Evolutionary conservation across 2,888 invertebrate genomes (phyloP).

Genomic region (Lycaena phlaeas): DNA sequence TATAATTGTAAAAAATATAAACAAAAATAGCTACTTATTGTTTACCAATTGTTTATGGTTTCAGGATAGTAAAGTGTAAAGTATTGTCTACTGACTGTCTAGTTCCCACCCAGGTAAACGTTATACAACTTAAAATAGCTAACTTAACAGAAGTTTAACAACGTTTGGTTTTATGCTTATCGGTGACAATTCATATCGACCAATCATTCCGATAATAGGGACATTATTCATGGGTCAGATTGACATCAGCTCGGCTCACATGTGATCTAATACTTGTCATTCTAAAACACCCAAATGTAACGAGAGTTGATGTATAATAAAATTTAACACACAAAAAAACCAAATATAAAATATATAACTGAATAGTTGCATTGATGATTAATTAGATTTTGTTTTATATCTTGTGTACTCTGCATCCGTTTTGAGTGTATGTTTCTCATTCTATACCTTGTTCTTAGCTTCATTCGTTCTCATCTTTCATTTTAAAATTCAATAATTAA

Average conservation of each 20-base stretch:
- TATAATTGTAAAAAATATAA: no score
- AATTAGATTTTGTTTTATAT: not conserved
- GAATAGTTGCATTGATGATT: not conserved
- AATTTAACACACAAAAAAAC: not conserved
- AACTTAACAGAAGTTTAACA: slow-evolving; percentile 3
- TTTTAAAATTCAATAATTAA: no score
- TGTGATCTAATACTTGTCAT: no score
- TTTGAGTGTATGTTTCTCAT: slow-evolving; percentile 6
- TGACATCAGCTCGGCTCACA: no score
- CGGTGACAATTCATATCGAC: no score
- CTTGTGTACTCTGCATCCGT: not conserved
- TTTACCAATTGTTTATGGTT: slow-evolving; percentile 9
- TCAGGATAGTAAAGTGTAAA: slow-evolving; percentile 21
- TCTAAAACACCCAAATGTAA: slow-evolving; percentile 14
- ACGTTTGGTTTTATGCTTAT: not conserved
- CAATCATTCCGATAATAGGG: no score
- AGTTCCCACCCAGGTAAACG: slow-evolving; percentile 14
- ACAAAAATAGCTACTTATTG: no score
- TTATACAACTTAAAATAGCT: slow-evolving; percentile 10
- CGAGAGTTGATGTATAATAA: not conserved
- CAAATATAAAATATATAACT: no score
- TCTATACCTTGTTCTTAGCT: slow-evolving; percentile 15
- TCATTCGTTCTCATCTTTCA: not conserved
- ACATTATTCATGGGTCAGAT: no score
- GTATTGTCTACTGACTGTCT: slow-evolving; percentile 15